phyloP scores from a whole-genome alignment of 2,888 invertebrate species.

The Apoda limacodes region DNA sequence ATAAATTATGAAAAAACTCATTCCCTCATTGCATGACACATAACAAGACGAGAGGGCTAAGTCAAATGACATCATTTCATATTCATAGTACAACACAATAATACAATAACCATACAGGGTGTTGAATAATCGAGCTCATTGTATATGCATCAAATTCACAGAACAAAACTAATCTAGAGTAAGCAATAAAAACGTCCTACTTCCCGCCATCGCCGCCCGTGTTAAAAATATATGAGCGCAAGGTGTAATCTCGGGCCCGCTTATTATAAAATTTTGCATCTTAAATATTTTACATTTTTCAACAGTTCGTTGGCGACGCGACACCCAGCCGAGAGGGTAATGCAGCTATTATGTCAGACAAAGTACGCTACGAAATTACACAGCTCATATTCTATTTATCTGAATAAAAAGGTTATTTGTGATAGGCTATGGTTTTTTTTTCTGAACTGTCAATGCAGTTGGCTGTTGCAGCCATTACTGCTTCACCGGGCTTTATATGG shows the following conservation, averaged over 20 bases:
- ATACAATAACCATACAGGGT: slow-evolving; percentile 43
- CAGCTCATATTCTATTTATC: too few relatives aligned
- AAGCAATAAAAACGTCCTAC: slow-evolving; percentile 66
- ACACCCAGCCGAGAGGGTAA: slow-evolving; percentile 37
- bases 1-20: too few relatives aligned
- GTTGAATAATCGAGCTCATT: slow-evolving; percentile 65
- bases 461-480: too few relatives aligned
- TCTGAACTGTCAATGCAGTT: too few relatives aligned
- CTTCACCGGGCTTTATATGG: too few relatives aligned
- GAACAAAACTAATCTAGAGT: slow-evolving; percentile 67
- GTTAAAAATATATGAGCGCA: slow-evolving; percentile 62
- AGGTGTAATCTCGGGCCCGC: slow-evolving; percentile 64
- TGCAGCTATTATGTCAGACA: slow-evolving; percentile 40
- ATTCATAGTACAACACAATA: slow-evolving; percentile 46
- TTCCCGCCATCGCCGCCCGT: slow-evolving; percentile 41
- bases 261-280: slow-evolving; percentile 65
- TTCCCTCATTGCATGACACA: too few relatives aligned
- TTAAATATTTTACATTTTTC: slow-evolving; percentile 60
- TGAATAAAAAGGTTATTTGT: too few relatives aligned
- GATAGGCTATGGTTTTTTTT: too few relatives aligned
- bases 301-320: slow-evolving; percentile 38
- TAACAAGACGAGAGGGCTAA: too few relatives aligned
- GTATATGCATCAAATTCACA: slow-evolving; percentile 66
- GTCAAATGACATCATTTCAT: slow-evolving; percentile 39
- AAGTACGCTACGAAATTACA: slow-evolving; percentile 36